Evolutionary conservation across 2,113 vertebrate species (phyloP).

Genomic region (Pelecanus crispus): DNA sequence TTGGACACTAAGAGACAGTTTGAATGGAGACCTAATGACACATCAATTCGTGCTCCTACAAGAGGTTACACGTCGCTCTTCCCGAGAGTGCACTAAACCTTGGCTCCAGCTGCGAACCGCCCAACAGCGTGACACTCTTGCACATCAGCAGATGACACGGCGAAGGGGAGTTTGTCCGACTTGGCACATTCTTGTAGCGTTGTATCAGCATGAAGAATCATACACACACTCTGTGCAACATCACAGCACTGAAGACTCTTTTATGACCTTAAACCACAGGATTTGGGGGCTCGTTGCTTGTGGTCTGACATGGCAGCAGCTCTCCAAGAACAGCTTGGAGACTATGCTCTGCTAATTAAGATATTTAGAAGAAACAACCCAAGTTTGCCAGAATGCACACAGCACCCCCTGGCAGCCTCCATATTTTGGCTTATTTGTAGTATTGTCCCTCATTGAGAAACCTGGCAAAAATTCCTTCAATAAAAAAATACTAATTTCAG

Average conservation of each 20-base stretch:
- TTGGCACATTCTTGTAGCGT: neutral
- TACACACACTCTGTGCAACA: neutral
- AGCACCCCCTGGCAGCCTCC: constrained; percentile 27
- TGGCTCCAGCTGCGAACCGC: neutral
- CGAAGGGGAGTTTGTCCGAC: neutral
- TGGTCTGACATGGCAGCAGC: neutral
- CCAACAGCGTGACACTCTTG: neutral
- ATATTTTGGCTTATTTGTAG: neutral
- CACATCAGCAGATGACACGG: neutral
- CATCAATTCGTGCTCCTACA: neutral
- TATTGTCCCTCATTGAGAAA: neutral
- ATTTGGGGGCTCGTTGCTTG: neutral
- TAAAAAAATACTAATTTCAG: neutral
- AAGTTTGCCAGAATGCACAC: constrained; percentile 21
- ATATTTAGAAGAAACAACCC: constrained; percentile 30
- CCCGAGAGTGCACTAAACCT: neutral
- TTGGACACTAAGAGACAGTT: neutral
- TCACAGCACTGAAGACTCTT: neutral
- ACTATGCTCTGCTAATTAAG: constrained; percentile 35
- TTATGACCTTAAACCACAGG: neutral
- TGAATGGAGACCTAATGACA: neutral
- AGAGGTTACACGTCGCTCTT: neutral
- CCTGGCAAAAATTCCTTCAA: neutral
- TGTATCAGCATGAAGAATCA: neutral
- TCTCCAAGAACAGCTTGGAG: constrained; percentile 33